Conservation (phyloP, 2,888 invertebrate species). For the Agrotis segetum region DNA sequence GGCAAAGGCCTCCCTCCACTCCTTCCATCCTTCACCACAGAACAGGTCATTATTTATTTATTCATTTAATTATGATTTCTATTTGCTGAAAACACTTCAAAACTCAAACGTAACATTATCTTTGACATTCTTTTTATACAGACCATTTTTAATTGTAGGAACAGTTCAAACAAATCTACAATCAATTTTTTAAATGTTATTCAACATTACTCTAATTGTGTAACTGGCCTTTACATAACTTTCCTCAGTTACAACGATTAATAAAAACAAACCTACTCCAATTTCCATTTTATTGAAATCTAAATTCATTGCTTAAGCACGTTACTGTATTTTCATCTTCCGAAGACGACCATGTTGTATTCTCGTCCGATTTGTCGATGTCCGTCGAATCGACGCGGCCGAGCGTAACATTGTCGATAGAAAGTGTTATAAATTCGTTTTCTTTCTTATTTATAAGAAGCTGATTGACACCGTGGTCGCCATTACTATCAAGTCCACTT, state of each 20-base stretch:
- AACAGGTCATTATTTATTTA: no score
- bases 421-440: constrained; percentile 87
- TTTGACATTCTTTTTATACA: constrained; percentile 2
- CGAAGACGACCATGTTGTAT: constrained; percentile 37
- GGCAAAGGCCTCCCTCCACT: no score
- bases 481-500: constrained; percentile 75
- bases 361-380: constrained; percentile 40
- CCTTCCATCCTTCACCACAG: no score
- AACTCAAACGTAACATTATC: background rate
- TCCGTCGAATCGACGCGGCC: constrained; percentile 67
- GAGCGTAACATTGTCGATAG: constrained; percentile 82
- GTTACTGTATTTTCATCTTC: constrained; percentile 24
- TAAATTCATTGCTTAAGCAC: constrained; percentile 27
- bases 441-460: constrained; percentile 87
- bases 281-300: constrained; percentile 1
- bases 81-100: background rate
- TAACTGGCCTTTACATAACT: constrained; percentile 48
- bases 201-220: constrained; percentile 39
- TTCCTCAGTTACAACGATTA: constrained; percentile 14
- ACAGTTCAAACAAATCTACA: constrained; percentile 15
- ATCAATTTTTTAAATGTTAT: constrained; percentile 51
- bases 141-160: constrained; percentile 20
- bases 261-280: constrained; percentile 33
- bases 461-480: constrained; percentile 70
- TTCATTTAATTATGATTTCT: no score